phyloP scores from a whole-genome alignment of 1,140 invertebrate genomes.

The Whitmania pigra region DNA sequence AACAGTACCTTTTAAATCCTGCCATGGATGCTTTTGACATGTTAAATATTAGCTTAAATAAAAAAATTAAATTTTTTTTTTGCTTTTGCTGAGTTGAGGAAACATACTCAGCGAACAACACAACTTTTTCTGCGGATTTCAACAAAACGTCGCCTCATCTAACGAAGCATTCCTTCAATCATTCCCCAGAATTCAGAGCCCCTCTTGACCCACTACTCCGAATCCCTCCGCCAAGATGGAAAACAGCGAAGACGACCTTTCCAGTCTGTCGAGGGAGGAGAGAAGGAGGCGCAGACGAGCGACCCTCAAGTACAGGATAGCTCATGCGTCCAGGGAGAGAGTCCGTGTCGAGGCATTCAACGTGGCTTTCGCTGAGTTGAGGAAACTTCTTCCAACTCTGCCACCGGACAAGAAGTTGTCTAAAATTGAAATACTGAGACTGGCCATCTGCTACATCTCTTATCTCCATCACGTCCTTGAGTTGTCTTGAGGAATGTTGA shows the following conservation, averaged over 20 bases:
- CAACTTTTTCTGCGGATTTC: too few species aligned
- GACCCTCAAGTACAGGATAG: constrained; percentile 82
- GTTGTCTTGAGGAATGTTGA: constrained; percentile 3
- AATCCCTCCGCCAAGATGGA: neutral
- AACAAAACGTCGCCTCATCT: too few species aligned
- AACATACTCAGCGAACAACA: too few species aligned
- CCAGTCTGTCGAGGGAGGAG: constrained; percentile 59
- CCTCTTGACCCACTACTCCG: too few species aligned
- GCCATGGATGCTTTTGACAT: too few species aligned
- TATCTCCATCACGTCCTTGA: constrained; percentile 83
- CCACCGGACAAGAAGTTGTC: constrained; percentile 90
- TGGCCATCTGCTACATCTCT: constrained; percentile 89
- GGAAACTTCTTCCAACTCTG: constrained; percentile 74
- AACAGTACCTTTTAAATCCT: too few species aligned
- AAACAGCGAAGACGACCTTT: constrained; percentile 5
- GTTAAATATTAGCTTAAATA: too few species aligned
- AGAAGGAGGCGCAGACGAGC: constrained; percentile 68
- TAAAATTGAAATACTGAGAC: constrained; percentile 85
- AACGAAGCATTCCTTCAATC: too few species aligned
- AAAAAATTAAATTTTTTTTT: too few species aligned
- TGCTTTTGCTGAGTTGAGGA: too few species aligned
- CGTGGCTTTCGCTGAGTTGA: constrained; percentile 71
- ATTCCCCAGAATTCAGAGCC: too few species aligned
- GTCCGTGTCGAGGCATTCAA: constrained; percentile 91
- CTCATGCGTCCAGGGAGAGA: constrained; percentile 79